Percentiles rank a stretch among this genome's conserved stretches.
Conservation (phyloP, 2,888 invertebrate genomes). For the Glaucopsyche alexis region DNA sequence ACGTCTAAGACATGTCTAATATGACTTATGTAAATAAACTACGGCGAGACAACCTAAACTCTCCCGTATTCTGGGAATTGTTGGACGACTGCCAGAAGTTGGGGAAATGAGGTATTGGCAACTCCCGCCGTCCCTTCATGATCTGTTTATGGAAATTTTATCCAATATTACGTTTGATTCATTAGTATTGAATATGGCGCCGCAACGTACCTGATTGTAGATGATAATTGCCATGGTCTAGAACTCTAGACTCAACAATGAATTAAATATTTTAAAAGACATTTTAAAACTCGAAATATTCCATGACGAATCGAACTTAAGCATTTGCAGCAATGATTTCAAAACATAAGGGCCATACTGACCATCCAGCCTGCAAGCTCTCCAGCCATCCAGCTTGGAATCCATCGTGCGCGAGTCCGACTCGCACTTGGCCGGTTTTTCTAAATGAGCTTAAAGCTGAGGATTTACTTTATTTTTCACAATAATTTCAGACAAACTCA, state of each 20-base stretch:
- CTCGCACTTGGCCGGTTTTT: background rate
- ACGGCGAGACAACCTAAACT: slow-evolving; percentile 78
- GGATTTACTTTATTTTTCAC: background rate
- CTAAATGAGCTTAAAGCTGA: no score
- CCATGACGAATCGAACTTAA: background rate
- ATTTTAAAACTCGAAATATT: no score
- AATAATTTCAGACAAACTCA: background rate
- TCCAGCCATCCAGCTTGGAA: no score
- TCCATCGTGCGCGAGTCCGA: no score
- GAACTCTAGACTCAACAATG: no score
- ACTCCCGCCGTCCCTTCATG: slow-evolving; percentile 64
- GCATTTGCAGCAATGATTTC: no score
- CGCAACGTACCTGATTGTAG: slow-evolving; percentile 35
- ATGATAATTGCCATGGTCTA: no score
- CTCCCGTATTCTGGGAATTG: slow-evolving; percentile 74
- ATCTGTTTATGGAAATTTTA: slow-evolving; percentile 71
- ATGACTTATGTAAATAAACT: slow-evolving; percentile 76
- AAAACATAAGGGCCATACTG: no score
- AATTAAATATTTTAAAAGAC: no score
- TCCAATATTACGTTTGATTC: slow-evolving; percentile 52
- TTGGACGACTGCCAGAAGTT: slow-evolving; percentile 66
- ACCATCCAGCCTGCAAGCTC: no score
- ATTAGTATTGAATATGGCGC: slow-evolving; percentile 51
- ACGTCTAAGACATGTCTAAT: slow-evolving; percentile 51
- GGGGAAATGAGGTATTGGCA: slow-evolving; percentile 72